A percentile compares a stretch with the other conserved stretches of the same genome.
phyloP scores from a whole-genome alignment of 1,140 invertebrate genomes.

The Archivesica marissinica region DNA sequence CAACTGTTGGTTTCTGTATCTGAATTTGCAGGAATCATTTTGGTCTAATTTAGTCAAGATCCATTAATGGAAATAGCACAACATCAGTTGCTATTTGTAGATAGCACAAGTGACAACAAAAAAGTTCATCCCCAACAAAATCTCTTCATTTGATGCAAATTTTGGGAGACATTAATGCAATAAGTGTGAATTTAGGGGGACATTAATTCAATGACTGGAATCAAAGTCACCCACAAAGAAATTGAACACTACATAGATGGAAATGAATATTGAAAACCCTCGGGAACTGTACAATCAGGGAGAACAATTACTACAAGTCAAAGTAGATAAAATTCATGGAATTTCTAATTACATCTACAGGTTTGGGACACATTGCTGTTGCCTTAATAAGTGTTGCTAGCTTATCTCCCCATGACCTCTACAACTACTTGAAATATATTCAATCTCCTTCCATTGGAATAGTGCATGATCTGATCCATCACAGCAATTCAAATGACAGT shows the following conservation, averaged over 20 bases:
- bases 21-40: too few relatives aligned
- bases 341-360: constrained; percentile 34
- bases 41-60: too few relatives aligned
- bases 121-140: not conserved
- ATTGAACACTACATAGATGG: constrained; percentile 1
- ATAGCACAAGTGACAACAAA: not conserved
- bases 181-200: constrained; percentile 6
- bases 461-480: not conserved
- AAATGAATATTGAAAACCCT: constrained; percentile 46
- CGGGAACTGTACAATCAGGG: constrained; percentile 13
- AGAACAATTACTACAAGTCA: constrained; percentile 47
- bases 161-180: constrained; percentile 15
- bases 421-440: too few relatives aligned
- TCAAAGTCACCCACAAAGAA: not conserved
- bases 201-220: constrained; percentile 30
- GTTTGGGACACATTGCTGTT: constrained; percentile 8
- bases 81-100: constrained; percentile 1
- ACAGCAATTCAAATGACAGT: not conserved
- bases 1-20: too few relatives aligned
- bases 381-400: not conserved
- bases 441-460: not conserved
- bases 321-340: constrained; percentile 53
- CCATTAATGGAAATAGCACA: too few relatives aligned
- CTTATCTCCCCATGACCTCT: not conserved
- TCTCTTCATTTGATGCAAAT: constrained; percentile 6